Evolutionary conservation across 1,140 invertebrate genomes (phyloP).

Genomic region (Orchesella cincta): DNA sequence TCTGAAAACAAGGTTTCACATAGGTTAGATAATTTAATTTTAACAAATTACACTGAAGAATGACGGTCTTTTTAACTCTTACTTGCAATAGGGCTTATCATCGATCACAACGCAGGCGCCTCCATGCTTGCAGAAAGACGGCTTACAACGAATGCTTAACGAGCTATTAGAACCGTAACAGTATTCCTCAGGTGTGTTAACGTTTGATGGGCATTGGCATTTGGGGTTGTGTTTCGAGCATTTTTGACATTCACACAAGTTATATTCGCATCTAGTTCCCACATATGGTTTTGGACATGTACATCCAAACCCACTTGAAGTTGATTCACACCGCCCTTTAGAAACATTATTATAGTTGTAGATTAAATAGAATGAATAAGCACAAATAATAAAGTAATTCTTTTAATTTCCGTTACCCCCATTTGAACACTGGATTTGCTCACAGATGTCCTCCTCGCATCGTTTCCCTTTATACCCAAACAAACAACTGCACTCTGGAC

Average conservation of each 20-base stretch:
- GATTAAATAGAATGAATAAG: constrained; percentile 13
- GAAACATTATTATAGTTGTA: constrained; percentile 32
- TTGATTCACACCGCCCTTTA: not conserved
- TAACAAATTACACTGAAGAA: constrained; percentile 7
- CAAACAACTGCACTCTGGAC: constrained; percentile 55
- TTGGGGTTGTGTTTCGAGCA: constrained; percentile 49
- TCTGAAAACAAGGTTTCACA: constrained; percentile 50
- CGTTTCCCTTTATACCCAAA: constrained; percentile 55
- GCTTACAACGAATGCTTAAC: not conserved
- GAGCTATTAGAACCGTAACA: constrained; percentile 30
- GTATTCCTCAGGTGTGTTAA: constrained; percentile 33
- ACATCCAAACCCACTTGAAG: constrained; percentile 49
- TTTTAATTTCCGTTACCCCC: too few species aligned
- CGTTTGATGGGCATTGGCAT: constrained; percentile 47
- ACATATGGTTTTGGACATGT: constrained; percentile 60
- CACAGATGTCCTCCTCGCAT: constrained; percentile 57
- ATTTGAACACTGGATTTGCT: constrained; percentile 53
- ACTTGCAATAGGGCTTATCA: constrained; percentile 56
- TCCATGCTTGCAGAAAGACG: constrained; percentile 56
- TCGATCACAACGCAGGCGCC: constrained; percentile 56
- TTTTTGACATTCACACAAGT: constrained; percentile 58
- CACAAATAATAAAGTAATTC: constrained; percentile 30
- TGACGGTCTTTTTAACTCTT: constrained; percentile 32
- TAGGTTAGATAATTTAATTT: not conserved
- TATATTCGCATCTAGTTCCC: constrained; percentile 63